Evolutionary conservation across 2,797 vertebrate genomes (phyloP).

Genomic region (Percopsis omiscomaycus): DNA sequence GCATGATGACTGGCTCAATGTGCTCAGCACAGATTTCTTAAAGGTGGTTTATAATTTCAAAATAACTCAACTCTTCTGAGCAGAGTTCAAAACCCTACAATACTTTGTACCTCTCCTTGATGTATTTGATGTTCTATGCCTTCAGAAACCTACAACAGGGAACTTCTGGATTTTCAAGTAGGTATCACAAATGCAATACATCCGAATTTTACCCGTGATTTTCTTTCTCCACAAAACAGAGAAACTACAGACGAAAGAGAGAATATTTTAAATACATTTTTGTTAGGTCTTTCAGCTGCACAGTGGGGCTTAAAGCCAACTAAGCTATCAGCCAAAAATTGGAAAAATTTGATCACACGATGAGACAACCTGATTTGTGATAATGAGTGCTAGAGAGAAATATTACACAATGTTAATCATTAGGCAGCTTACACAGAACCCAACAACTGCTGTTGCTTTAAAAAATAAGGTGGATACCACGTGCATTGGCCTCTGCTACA

Average conservation of each 20-base stretch:
- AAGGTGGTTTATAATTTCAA: slow-evolving; percentile 60
- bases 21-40: too few species aligned
- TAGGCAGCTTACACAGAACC: too few species aligned
- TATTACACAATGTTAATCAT: too few species aligned
- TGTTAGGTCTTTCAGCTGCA: background rate
- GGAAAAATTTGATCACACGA: background rate
- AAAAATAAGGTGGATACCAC: too few species aligned
- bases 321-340: background rate
- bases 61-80: slow-evolving; percentile 44
- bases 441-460: too few species aligned
- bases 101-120: slow-evolving; percentile 64
- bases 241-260: slow-evolving; percentile 2
- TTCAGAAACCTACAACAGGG: slow-evolving; percentile 60
- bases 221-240: slow-evolving; percentile 12
- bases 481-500: too few species aligned
- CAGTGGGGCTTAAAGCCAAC: background rate
- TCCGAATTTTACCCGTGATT: slow-evolving; percentile 28
- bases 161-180: slow-evolving; percentile 56
- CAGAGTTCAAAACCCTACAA: slow-evolving; percentile 59
- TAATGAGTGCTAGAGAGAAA: too few species aligned
- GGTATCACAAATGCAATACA: slow-evolving; percentile 40
- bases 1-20: too few species aligned
- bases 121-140: slow-evolving; percentile 77
- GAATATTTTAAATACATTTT: background rate
- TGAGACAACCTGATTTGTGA: background rate